Evolutionary conservation across 2,797 vertebrate genomes (phyloP).

Genomic region (Sebastes trivittatus): DNA sequence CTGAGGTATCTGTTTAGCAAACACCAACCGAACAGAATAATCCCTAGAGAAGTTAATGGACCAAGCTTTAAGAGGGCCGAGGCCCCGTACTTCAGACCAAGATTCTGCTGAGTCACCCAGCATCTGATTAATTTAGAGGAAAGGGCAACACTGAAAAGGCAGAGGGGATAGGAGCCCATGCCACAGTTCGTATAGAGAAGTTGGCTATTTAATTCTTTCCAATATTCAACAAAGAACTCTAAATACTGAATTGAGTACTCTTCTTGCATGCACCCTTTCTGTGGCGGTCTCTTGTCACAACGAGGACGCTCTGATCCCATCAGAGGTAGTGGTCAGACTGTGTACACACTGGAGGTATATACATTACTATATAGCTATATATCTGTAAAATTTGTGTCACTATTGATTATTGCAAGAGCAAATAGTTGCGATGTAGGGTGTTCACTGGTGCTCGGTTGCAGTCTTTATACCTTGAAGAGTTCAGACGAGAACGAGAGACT

Average conservation of each 20-base stretch:
- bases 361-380: constrained; percentile 81
- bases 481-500: constrained; percentile 52
- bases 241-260: constrained; percentile 66
- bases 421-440: constrained; percentile 64
- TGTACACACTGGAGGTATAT: constrained; percentile 85
- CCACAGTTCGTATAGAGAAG: constrained; percentile 63
- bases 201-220: constrained; percentile 59
- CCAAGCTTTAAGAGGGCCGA: constrained; percentile 78
- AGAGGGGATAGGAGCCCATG: constrained; percentile 57
- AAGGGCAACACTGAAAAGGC: constrained; percentile 68
- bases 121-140: constrained; percentile 74
- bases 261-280: constrained; percentile 81
- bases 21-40: constrained; percentile 71
- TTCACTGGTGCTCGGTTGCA: constrained; percentile 68
- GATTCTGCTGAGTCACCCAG: constrained; percentile 72
- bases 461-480: constrained; percentile 58
- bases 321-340: constrained; percentile 71
- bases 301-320: constrained; percentile 67
- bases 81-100: constrained; percentile 75
- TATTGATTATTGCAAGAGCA: constrained; percentile 76
- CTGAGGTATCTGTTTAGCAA: constrained; percentile 76
- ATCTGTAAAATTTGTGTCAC: constrained; percentile 80
- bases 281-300: constrained; percentile 70
- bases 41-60: constrained; percentile 80
- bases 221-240: constrained; percentile 55